A percentile compares a stretch with the other conserved stretches of the same genome.
phyloP scores from a whole-genome alignment of 2,888 invertebrate genomes.

The Tinea trinotella region DNA sequence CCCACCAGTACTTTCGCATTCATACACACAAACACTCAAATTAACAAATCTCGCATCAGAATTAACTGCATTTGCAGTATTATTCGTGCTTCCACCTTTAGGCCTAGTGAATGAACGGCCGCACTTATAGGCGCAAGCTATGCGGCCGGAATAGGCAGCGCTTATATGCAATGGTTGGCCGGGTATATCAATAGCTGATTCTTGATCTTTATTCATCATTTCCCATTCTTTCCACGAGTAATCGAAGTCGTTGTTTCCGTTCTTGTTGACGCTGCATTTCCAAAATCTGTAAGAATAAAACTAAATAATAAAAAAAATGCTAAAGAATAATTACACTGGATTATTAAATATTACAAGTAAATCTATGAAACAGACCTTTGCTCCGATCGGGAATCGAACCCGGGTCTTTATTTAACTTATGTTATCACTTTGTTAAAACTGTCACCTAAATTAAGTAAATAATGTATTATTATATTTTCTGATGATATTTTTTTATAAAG shows the following conservation, averaged over 20 bases:
- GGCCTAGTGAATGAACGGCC: slow-evolving; percentile 90
- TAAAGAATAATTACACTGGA: too few relatives aligned
- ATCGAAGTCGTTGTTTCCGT: slow-evolving; percentile 54
- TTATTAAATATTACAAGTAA: too few relatives aligned
- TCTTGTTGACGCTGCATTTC: slow-evolving; percentile 80
- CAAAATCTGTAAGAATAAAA: slow-evolving; percentile 82
- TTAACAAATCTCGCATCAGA: slow-evolving; percentile 85
- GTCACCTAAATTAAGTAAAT: too few relatives aligned
- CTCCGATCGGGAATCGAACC: too few relatives aligned
- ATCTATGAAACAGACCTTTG: too few relatives aligned
- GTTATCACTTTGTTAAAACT: too few relatives aligned
- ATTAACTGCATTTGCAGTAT: slow-evolving; percentile 63
- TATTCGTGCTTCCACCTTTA: slow-evolving; percentile 86
- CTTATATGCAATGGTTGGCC: slow-evolving; percentile 93
- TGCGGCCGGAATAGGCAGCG: slow-evolving; percentile 97
- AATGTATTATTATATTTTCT: too few relatives aligned
- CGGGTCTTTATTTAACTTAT: too few relatives aligned
- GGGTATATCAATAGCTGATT: slow-evolving; percentile 79
- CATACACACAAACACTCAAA: slow-evolving; percentile 95
- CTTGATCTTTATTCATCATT: slow-evolving; percentile 82
- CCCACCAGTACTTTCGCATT: slow-evolving; percentile 98
- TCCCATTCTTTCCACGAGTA: slow-evolving; percentile 92
- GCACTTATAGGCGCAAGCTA: slow-evolving; percentile 97
- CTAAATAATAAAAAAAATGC: slow-evolving; percentile 21
- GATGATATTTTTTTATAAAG: too few relatives aligned